phyloP scores from a whole-genome alignment of 2,888 invertebrate species.

The Cheilosia soror region DNA sequence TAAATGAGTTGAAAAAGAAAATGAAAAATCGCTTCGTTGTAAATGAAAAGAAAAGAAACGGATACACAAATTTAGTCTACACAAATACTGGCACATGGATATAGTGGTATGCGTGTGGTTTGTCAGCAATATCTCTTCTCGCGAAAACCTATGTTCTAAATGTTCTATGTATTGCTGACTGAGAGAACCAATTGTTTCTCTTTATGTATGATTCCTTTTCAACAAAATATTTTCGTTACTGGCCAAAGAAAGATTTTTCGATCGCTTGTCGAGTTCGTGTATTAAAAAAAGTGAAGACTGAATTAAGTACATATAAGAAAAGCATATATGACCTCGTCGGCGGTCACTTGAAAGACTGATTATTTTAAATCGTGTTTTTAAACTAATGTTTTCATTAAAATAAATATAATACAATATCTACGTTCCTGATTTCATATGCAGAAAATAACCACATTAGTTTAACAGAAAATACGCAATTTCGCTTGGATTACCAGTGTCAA shows the following conservation, averaged over 20 bases:
- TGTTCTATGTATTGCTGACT: conserved; percentile 12
- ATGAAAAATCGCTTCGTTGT: conserved; percentile 5
- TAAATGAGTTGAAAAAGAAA: not conserved
- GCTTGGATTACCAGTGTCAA: conserved; percentile 83
- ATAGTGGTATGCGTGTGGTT: not conserved
- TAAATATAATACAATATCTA: conserved; percentile 51
- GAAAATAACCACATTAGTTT: conserved; percentile 68
- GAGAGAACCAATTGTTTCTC: conserved; percentile 13
- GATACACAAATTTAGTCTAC: conserved; percentile 15
- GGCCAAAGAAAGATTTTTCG: conserved; percentile 11
- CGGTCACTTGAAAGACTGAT: conserved; percentile 44
- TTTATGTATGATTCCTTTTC: conserved; percentile 10
- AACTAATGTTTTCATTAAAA: conserved; percentile 1
- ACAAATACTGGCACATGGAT: not conserved
- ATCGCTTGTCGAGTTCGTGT: not conserved
- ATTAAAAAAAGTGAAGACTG: conserved; percentile 33
- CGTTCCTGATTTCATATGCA: conserved; percentile 79
- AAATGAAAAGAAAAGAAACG: conserved; percentile 15
- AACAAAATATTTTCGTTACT: conserved; percentile 42
- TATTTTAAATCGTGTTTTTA: conserved; percentile 17
- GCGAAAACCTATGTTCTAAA: conserved; percentile 11
- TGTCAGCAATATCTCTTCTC: conserved; percentile 25
- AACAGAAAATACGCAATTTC: conserved; percentile 43
- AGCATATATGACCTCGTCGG: conserved; percentile 5
- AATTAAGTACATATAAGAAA: conserved; percentile 15